These are phyloP conservation scores for Calyptommatus sinebrachiatus DNA, from an alignment of 2,113 vertebrate species.

Conservation along the genomic window DNA sequence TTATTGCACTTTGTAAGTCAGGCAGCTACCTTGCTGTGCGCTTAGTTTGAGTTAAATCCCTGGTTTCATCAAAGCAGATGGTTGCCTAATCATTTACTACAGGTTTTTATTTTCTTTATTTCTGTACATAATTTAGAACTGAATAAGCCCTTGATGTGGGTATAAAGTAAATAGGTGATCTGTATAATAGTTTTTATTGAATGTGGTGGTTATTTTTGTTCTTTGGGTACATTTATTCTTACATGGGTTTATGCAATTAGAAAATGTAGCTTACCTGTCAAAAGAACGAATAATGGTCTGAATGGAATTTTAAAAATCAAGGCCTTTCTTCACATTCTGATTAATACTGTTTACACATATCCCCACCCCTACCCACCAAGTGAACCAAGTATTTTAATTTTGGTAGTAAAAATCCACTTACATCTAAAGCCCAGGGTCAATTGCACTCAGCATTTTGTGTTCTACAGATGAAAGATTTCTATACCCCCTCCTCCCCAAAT, in stretches of 20 bases:
- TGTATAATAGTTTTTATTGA: neutral
- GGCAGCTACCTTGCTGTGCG: neutral
- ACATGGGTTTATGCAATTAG: neutral
- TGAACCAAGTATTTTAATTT: slow-evolving; percentile 69
- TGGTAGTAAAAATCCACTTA: slow-evolving; percentile 47
- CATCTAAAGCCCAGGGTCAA: slow-evolving; percentile 71
- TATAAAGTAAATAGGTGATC: neutral
- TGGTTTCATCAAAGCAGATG: neutral
- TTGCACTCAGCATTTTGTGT: slow-evolving; percentile 77
- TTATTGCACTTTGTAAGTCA: neutral
- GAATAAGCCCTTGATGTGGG: neutral
- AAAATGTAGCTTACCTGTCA: neutral
- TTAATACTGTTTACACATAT: slow-evolving; percentile 30
- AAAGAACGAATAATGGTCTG: too few species aligned
- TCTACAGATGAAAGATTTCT: slow-evolving; percentile 78
- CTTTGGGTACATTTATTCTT: neutral
- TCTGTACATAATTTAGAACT: neutral
- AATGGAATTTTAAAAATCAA: neutral
- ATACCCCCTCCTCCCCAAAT: slow-evolving; percentile 67
- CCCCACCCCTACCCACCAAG: slow-evolving; percentile 35
- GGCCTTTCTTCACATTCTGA: slow-evolving; percentile 17
- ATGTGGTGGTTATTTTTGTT: neutral
- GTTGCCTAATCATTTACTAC: neutral
- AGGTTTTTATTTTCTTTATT: neutral
- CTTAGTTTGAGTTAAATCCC: neutral